A percentile compares a stretch with the other conserved stretches of the same genome.
phyloP scores from a whole-genome alignment of 2,113 vertebrate genomes.

The Anoplopoma fimbria region DNA sequence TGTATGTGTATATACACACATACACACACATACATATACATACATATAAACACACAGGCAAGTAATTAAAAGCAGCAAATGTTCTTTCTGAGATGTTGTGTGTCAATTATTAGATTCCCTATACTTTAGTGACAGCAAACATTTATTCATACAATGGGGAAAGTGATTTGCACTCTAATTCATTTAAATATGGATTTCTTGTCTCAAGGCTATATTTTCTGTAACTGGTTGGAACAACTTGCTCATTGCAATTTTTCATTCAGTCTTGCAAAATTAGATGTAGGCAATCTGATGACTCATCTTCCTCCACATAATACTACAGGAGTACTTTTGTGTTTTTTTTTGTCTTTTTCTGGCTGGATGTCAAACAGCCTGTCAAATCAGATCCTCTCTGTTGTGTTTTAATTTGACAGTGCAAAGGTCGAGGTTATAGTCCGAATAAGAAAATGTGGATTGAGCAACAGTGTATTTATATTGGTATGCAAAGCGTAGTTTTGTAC shows the following conservation, averaged over 20 bases:
- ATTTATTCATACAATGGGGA: background rate
- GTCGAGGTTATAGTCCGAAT: background rate
- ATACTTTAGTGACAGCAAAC: background rate
- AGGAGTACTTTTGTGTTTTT: background rate
- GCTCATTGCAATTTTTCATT: background rate
- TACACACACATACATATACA: no score
- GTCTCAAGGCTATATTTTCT: background rate
- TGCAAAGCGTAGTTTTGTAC: background rate
- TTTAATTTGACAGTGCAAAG: background rate
- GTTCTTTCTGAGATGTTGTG: background rate
- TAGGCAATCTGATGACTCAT: background rate
- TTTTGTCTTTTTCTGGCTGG: background rate
- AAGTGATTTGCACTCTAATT: background rate
- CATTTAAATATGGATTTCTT: background rate
- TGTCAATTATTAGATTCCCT: background rate
- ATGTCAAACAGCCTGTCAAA: background rate
- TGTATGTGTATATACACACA: no score
- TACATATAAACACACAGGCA: background rate
- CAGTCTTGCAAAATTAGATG: background rate
- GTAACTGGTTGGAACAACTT: no score
- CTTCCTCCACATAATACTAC: background rate
- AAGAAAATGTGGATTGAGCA: background rate
- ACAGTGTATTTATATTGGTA: background rate
- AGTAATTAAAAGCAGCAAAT: background rate
- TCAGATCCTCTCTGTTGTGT: background rate